Base-by-base conservation (phyloP, 2,888 invertebrate species). In the Erebia epiphron region DNA sequence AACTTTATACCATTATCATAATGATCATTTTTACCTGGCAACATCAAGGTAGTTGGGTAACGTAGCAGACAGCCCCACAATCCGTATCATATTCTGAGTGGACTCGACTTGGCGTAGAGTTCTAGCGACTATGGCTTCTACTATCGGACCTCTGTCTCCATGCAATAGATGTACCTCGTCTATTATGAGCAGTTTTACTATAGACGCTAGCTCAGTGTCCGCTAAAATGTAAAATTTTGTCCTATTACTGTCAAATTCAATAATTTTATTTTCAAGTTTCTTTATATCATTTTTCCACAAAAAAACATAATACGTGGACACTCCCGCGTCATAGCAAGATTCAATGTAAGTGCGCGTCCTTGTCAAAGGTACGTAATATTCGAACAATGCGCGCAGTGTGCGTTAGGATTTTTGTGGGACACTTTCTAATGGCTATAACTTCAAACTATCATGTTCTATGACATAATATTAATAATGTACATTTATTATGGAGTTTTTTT, bases 41-140 rank as follows among this genome's bases (percentile, higher is more conserved):
- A 99, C 99, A 90, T 99, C 99, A 4, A 98, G 88, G 86, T 99
- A 99, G 88, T 99, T 99, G 1, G 99, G 99, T 74, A 99, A 90
- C 0, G 99, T 99, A 11, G 99, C 99, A 0, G 99, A 99, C 54
- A 99, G 89, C 0, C 99, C 99, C 1, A 99, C 97, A 74, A 99
- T 99, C 64, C 99, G 95, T 71, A 99, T 99, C 97, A 99, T 98
- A 83, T 96, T 96, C 87, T 98, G 98, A 0, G 97, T 96, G 1
- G 97, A 96, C 81, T 98, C 98, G 0, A 98, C 97, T 89, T 98
- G 97, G 74, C 99, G 95, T 8, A 99, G 90, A 0, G 99, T 99
- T 76, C 99, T 94, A 0, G 99, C 99, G 0, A 99, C 99, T 10
- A 99, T 93, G 0, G 99, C 98, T 88, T 99, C 99, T 5, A 99